These are phyloP conservation scores for Dicyrtomina minuta DNA, from an alignment of 2,888 invertebrate genomes.

Conservation along the genomic window DNA sequence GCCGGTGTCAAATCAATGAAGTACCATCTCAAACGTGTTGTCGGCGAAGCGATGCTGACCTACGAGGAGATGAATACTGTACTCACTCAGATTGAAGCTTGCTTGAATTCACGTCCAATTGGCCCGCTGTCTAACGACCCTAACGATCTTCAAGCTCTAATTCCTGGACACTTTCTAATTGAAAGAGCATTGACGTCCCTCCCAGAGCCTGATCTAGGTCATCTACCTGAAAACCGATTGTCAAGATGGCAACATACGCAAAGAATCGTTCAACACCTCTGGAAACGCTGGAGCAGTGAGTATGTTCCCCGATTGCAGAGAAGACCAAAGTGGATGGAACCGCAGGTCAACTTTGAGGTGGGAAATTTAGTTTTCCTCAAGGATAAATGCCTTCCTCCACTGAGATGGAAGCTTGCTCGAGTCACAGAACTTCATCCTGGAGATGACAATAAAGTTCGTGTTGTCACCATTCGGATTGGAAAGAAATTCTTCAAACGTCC, in stretches of 20 bases:
- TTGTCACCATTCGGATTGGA: too few species aligned
- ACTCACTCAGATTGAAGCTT: not conserved
- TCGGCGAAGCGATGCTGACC: not conserved
- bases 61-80: not conserved
- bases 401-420: not conserved
- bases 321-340: conserved; percentile 32
- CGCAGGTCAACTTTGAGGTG: not conserved
- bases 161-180: conserved; percentile 54
- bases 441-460: not conserved
- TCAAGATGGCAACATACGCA: conserved; percentile 53
- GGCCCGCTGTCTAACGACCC: conserved; percentile 40
- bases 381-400: not conserved
- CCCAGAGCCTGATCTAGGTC: conserved; percentile 48
- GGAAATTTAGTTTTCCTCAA: not conserved
- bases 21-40: not conserved
- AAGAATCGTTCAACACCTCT: conserved; percentile 45
- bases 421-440: not conserved
- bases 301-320: conserved; percentile 41
- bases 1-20: too few species aligned
- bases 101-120: conserved; percentile 4
- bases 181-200: conserved; percentile 45
- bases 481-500: not conserved
- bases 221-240: conserved; percentile 40
- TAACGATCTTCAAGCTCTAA: conserved; percentile 51
- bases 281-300: conserved; percentile 47